A percentile compares a stretch with the other conserved stretches of the same genome.
Conservation (phyloP, 1,140 invertebrate genomes). For the Acyrthosiphon pisum region DNA sequence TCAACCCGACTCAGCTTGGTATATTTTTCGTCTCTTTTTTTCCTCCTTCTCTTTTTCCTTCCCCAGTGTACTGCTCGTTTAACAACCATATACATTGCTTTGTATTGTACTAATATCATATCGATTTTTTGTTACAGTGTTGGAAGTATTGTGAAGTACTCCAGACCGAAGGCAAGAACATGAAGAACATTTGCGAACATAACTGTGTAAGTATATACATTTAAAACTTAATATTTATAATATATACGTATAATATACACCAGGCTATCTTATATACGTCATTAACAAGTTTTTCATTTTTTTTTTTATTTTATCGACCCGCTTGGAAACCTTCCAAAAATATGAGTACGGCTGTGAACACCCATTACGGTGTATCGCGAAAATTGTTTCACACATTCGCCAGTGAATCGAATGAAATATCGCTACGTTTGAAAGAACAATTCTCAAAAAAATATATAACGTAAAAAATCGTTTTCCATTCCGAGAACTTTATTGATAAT, state of each 20-base stretch:
- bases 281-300: constrained; percentile 18
- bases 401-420: constrained; percentile 1
- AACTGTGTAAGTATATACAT: constrained; percentile 40
- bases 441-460: not conserved
- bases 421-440: not conserved
- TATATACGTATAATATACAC: not conserved
- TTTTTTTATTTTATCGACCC: not conserved
- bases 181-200: constrained; percentile 54
- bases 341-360: not conserved
- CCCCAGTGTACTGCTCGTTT: not conserved
- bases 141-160: constrained; percentile 53
- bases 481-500: not conserved
- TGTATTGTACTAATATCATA: not conserved
- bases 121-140: constrained; percentile 40
- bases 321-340: constrained; percentile 25
- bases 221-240: not conserved
- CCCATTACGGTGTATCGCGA: constrained; percentile 10
- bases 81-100: not conserved
- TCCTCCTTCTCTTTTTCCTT: not conserved
- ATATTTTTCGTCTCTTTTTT: not conserved
- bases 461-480: not conserved
- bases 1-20: not conserved
- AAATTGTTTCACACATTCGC: constrained; percentile 14
- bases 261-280: not conserved
- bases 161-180: constrained; percentile 48